phyloP scores from a whole-genome alignment of 1,140 invertebrate species.

The Bicyclus anynana region DNA sequence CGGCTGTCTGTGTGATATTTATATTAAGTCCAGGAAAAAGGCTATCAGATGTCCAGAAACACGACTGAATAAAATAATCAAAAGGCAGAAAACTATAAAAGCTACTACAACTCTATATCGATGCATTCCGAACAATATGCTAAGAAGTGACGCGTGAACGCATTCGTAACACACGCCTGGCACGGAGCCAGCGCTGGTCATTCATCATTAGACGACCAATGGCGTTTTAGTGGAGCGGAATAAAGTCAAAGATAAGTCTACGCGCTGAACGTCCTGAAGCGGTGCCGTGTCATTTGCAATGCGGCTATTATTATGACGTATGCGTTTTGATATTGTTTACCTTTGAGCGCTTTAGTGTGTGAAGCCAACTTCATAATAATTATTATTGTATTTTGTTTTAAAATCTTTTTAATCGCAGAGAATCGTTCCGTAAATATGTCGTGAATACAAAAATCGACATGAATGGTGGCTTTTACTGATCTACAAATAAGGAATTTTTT shows the following conservation, averaged over 20 bases:
- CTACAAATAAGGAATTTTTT: too few relatives aligned
- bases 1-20: too few relatives aligned
- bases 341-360: neutral
- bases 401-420: too few relatives aligned
- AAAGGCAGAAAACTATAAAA: too few relatives aligned
- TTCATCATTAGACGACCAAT: slow-evolving; percentile 7
- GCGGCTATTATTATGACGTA: neutral
- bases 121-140: neutral
- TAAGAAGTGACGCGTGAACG: slow-evolving; percentile 3
- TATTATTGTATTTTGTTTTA: too few relatives aligned
- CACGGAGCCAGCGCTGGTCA: neutral
- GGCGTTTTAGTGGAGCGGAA: slow-evolving; percentile 6
- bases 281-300: neutral
- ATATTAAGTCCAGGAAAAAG: too few relatives aligned
- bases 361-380: too few relatives aligned
- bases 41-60: too few relatives aligned
- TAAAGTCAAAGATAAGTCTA: neutral
- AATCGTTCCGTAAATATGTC: too few relatives aligned
- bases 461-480: too few relatives aligned
- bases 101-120: neutral
- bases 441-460: too few relatives aligned
- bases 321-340: neutral
- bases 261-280: neutral
- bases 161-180: neutral
- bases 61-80: too few relatives aligned